Evolutionary conservation across 1,140 invertebrate genomes (phyloP).

Genomic region (Sipha flava): DNA sequence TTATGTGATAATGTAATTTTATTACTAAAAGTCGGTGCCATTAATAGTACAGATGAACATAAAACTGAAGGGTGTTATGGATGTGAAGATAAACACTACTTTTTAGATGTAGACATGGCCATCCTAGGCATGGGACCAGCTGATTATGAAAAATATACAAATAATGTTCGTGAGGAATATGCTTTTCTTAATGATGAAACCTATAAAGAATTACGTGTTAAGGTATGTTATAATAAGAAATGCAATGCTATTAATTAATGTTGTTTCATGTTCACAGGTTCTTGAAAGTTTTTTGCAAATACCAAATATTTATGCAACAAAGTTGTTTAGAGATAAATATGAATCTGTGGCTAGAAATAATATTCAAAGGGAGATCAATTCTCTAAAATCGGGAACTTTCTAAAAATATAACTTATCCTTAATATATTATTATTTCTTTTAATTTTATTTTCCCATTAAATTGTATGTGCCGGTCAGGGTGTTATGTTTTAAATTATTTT

Average conservation of each 20-base stretch:
- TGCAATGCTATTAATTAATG: neutral
- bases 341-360: conserved; percentile 54
- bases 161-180: conserved; percentile 51
- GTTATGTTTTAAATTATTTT: neutral
- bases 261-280: conserved; percentile 45
- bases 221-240: conserved; percentile 43
- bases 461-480: neutral
- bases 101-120: conserved; percentile 55
- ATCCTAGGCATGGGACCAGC: conserved; percentile 48
- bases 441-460: neutral
- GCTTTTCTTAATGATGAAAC: conserved; percentile 49
- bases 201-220: conserved; percentile 51
- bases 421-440: neutral
- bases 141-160: conserved; percentile 48
- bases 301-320: conserved; percentile 58
- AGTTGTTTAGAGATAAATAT: conserved; percentile 51
- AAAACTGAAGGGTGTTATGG: conserved; percentile 50
- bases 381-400: neutral
- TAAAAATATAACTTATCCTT: neutral
- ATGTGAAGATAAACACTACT: conserved; percentile 53
- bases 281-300: conserved; percentile 55
- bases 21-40: conserved; percentile 48
- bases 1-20: conserved; percentile 46
- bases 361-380: conserved; percentile 51
- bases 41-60: conserved; percentile 54